phyloP scores from a whole-genome alignment of 2,888 invertebrate genomes.

The Neria commutata region DNA sequence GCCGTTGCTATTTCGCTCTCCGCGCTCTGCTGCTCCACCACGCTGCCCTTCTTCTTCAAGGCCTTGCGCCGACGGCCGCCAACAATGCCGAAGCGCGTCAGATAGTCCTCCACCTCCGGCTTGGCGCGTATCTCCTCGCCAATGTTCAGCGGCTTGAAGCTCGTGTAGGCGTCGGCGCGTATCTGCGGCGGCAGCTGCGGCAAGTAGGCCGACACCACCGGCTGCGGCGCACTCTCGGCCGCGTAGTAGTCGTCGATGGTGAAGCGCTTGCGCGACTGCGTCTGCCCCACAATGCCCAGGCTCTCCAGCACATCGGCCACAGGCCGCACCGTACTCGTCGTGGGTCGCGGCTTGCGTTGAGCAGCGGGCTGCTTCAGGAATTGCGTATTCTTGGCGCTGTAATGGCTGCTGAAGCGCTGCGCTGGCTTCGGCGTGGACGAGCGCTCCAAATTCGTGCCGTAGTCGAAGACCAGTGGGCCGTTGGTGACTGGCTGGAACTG shows the following conservation, averaged over 20 bases:
- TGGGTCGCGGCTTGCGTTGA: constrained; percentile 25
- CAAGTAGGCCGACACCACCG: constrained; percentile 44
- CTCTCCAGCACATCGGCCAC: constrained; percentile 54
- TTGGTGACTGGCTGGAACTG: constrained; percentile 43
- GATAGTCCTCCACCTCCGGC: constrained; percentile 58
- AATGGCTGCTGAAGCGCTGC: constrained; percentile 61
- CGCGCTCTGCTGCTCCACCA: constrained; percentile 43
- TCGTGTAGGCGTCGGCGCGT: constrained; percentile 55
- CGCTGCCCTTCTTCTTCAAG: constrained; percentile 41
- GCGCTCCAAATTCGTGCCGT: constrained; percentile 15
- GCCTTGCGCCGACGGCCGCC: constrained; percentile 53
- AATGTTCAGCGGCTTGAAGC: constrained; percentile 60
- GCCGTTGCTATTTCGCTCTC: constrained; percentile 51
- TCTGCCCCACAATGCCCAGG: constrained; percentile 56
- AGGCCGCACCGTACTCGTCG: constrained; percentile 43
- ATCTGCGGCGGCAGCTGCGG: constrained; percentile 46
- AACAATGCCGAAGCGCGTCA: constrained; percentile 61
- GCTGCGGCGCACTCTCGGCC: constrained; percentile 51
- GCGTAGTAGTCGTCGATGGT: constrained; percentile 49
- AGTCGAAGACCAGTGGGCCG: constrained; percentile 27
- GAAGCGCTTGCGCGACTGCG: constrained; percentile 48
- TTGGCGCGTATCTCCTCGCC: constrained; percentile 54
- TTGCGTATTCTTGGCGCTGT: constrained; percentile 58
- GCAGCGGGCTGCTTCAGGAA: constrained; percentile 41
- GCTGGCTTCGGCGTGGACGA: constrained; percentile 24